Evolutionary conservation across 2,113 vertebrate genomes (phyloP), one percentile per base, ranked within the genome.

Genomic region (Suncus etruscus): DNA sequence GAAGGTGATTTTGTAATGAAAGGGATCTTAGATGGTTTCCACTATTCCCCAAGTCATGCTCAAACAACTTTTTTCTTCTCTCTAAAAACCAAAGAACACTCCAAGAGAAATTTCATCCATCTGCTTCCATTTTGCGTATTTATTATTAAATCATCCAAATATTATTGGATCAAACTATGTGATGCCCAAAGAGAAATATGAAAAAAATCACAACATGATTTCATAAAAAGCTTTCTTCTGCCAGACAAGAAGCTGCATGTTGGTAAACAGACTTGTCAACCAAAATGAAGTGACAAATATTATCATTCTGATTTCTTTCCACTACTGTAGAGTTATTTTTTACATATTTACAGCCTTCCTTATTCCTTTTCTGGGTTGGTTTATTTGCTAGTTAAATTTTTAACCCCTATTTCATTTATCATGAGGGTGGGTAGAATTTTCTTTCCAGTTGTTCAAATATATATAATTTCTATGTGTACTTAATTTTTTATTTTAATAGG

Each of bases 261-360:
- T 86, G 70, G 91, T 90, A 89, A 95, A 95, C 70, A 92, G 82
- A 80, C 84, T 65, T 83, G 92, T 81, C 89, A 83, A 86, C 79
- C 65, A 77, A 75, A 87, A 87, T 10, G 54, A 91, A 90, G 58
- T 68, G 66, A 84, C 1, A 1, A 70, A 61, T 50, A 74, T 3
- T 50, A 74, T 3, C 27, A 25, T 73, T 24, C 25, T 73, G n/a
- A 73, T 69, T 77, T 75, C 72, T 87, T 80, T 31, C 39, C n/a
- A 31, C 20, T 3, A 29, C n/a, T 2, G 47, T 39, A 11, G 4
- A 70, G n/a, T 66, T n/a, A n/a, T n/a, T n/a, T n/a, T n/a, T n/a
- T n/a, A n/a, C n/a, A 85, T 11, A 70, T 89, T 77, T 14, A 12
- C 6, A 24, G 3, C 2, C 32, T 3, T 10, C 61, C 54, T 69